These are phyloP conservation scores for Australoheros facetus DNA, from an alignment of 2,797 vertebrate genomes.

Conservation along the genomic window DNA sequence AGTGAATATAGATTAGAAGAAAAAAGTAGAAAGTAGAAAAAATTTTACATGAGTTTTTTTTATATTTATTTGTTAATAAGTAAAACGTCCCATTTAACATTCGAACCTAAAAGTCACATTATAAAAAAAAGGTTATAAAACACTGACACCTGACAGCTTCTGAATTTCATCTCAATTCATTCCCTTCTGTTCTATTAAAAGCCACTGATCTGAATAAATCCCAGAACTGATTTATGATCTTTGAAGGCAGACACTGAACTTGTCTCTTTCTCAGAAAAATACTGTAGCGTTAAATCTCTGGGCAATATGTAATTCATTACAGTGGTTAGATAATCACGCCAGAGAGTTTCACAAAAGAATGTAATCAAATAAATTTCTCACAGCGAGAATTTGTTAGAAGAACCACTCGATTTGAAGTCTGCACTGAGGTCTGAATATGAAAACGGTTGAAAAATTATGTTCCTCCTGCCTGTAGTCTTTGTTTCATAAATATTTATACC, in stretches of 20 bases:
- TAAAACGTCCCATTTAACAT: background rate
- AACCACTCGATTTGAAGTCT: conserved; percentile 1
- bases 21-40: no score
- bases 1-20: background rate
- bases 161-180: background rate
- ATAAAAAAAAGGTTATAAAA: background rate
- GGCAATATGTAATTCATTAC: conserved; percentile 24
- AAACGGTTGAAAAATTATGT: conserved; percentile 9
- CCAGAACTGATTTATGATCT: conserved; percentile 8
- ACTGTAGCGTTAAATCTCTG: conserved; percentile 11
- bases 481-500: background rate
- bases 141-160: background rate
- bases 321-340: conserved; percentile 23
- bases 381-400: conserved; percentile 2
- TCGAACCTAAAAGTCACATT: background rate
- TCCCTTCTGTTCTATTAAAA: conserved; percentile 24
- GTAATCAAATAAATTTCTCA: conserved; percentile 31
- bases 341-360: conserved; percentile 28
- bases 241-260: conserved; percentile 1
- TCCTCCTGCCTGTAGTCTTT: background rate
- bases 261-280: conserved; percentile 21
- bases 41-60: background rate
- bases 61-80: background rate
- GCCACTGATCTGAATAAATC: conserved; percentile 28
- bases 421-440: background rate